phyloP scores from a whole-genome alignment of 1,140 invertebrate genomes.

The Himalopsyche phryganea region DNA sequence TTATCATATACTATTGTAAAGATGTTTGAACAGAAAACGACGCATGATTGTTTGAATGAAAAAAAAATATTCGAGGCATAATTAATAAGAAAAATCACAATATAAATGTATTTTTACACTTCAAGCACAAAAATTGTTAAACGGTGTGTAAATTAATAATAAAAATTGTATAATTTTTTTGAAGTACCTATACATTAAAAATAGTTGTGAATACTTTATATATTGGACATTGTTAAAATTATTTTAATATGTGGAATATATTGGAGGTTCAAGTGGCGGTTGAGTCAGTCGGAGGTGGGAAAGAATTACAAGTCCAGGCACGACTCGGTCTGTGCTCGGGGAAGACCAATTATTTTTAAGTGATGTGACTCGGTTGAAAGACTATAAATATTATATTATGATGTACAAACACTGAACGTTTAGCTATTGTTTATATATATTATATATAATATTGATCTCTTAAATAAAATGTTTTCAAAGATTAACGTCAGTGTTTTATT shows the following conservation, averaged over 20 bases:
- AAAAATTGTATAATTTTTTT: too few relatives aligned
- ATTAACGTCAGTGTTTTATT: neutral
- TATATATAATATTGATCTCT: slow-evolving; percentile 19
- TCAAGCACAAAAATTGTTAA: slow-evolving; percentile 2
- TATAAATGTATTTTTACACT: slow-evolving; percentile 7
- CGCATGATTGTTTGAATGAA: too few relatives aligned
- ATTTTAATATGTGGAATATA: neutral
- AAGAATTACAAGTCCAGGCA: neutral
- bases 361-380: too few relatives aligned
- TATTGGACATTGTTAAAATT: neutral
- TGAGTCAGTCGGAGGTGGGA: neutral
- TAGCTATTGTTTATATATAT: neutral
- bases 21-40: too few relatives aligned
- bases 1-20: too few relatives aligned
- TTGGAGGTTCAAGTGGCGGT: neutral
- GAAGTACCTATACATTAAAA: neutral
- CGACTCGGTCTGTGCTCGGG: slow-evolving; percentile 1
- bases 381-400: neutral
- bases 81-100: neutral
- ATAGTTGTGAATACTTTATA: slow-evolving; percentile 1
- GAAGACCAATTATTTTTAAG: slow-evolving; percentile 22
- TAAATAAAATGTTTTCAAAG: slow-evolving; percentile 15
- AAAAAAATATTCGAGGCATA: neutral
- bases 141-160: neutral
- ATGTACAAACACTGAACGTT: neutral